Evolutionary conservation across 1,140 invertebrate species (phyloP), one percentile per base, ranked within the genome.

Genomic region (Hylaeus volcanicus): DNA sequence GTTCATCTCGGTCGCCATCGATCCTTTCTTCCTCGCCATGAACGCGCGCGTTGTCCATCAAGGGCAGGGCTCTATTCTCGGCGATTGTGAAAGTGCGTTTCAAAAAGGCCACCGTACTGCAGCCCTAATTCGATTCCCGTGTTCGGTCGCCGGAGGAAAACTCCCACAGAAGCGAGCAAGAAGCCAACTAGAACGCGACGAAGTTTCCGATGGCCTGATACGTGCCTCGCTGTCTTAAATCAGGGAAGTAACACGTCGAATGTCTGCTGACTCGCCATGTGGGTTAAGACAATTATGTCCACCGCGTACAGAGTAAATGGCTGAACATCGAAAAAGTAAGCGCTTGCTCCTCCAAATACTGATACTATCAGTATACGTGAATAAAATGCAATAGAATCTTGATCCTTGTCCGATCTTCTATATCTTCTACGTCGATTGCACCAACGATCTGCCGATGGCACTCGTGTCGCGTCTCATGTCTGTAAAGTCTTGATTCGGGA

Each of bases 51-150:
- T 26, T 60, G 65, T 3, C 4, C 45, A 1, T 6, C 41, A 2
- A 45, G 43, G 45, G 60, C 2, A 2, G 6, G 1, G 4, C 4
- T 15, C 68, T 63, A 26, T 14, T 9, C 15, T 5, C 55, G 26
- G 15, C 51, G 63, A 80, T 86, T 83, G 77, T 76, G 77, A 80
- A 86, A 83, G 79, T 80, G 63, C 68, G 64, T 76, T 72, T 63
- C 72, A 83, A 72, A 66, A 75, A 51, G 58, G 56, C 58, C 45
- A 3, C 69, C 37, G 55, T 60, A 65, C 65, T 51, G 48, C 48
- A 14, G 56, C 78, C 84, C 78, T 87, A 86, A 87, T 86, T 86
- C 85, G 82, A 86, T 87, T 87, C 81, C 66, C 85, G 86, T 87
- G 86, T 87, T 84, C 76, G 58, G 61, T 76, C 75, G 61, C 48